phyloP scores from a whole-genome alignment of 1,140 invertebrate species.

The Dryas iulia region DNA sequence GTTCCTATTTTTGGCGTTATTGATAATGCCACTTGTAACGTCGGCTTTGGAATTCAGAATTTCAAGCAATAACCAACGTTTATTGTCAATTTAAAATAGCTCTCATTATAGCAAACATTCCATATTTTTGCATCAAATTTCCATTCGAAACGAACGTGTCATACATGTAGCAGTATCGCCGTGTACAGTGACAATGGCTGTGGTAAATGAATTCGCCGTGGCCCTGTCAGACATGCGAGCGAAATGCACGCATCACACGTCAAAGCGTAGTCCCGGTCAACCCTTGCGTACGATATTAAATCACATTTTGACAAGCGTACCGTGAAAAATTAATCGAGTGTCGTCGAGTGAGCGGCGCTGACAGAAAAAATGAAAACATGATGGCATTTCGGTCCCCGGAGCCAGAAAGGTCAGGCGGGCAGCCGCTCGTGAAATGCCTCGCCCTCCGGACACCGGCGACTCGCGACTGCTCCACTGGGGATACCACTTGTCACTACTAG shows the following conservation, averaged over 20 bases:
- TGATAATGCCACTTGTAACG: constrained; percentile 74
- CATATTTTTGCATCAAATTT: constrained; percentile 17
- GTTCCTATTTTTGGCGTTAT: constrained; percentile 75
- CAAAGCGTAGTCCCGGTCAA: constrained; percentile 61
- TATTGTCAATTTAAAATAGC: constrained; percentile 26
- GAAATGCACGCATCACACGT: constrained; percentile 64
- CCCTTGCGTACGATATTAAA: constrained; percentile 74
- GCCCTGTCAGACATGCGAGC: constrained; percentile 27
- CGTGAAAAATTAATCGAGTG: constrained; percentile 80
- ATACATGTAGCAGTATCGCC: not conserved
- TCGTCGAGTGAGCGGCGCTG: constrained; percentile 63
- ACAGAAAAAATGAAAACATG: constrained; percentile 74
- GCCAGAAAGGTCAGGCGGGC: constrained; percentile 71
- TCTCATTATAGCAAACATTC: constrained; percentile 24
- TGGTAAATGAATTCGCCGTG: constrained; percentile 32
- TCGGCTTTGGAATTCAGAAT: constrained; percentile 34
- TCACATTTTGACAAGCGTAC: constrained; percentile 80
- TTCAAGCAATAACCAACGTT: constrained; percentile 31
- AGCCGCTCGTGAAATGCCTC: constrained; percentile 73
- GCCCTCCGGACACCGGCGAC: constrained; percentile 53
- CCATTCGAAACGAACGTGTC: constrained; percentile 5
- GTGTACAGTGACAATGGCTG: constrained; percentile 25
- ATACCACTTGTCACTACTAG: constrained; percentile 35
- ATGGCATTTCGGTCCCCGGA: constrained; percentile 73
- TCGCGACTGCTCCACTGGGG: constrained; percentile 51